Percentiles rank a stretch among this genome's conserved stretches.
Conservation (phyloP, 2,113 vertebrate species). For the Eretmochelys imbricata region DNA sequence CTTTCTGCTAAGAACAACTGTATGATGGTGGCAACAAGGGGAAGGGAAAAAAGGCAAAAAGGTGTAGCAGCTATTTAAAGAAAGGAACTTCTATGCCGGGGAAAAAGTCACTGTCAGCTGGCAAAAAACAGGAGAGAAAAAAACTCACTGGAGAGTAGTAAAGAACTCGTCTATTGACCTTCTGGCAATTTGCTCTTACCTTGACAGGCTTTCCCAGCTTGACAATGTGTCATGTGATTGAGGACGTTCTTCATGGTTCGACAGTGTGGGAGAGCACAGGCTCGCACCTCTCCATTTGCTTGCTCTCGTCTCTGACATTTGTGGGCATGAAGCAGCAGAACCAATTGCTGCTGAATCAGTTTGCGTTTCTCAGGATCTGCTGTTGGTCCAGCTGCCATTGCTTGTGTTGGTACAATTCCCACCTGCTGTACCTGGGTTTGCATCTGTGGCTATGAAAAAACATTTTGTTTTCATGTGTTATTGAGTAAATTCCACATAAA, state of each 20-base stretch:
- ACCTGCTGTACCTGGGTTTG: conserved; percentile 87
- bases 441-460: conserved; percentile 77
- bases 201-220: conserved; percentile 97
- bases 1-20: neutral
- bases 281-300: conserved; percentile 93
- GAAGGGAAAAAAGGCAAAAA: fast-evolving
- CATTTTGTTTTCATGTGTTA: neutral
- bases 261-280: conserved; percentile 94
- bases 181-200: conserved; percentile 79
- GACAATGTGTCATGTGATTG: conserved; percentile 99
- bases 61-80: neutral
- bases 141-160: fast-evolving
- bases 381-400: conserved; percentile 90
- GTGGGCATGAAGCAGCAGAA: conserved; percentile 96
- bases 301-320: conserved; percentile 98
- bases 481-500: neutral
- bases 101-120: neutral
- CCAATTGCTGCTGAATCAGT: conserved; percentile 99
- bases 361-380: conserved; percentile 98
- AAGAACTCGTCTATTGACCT: neutral
- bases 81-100: neutral
- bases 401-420: conserved; percentile 88
- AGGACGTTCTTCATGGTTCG: conserved; percentile 99
- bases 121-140: neutral
- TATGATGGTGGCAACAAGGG: fast-evolving